Evolutionary conservation across 2,113 vertebrate species (phyloP).

Genomic region (Tachycineta bicolor): DNA sequence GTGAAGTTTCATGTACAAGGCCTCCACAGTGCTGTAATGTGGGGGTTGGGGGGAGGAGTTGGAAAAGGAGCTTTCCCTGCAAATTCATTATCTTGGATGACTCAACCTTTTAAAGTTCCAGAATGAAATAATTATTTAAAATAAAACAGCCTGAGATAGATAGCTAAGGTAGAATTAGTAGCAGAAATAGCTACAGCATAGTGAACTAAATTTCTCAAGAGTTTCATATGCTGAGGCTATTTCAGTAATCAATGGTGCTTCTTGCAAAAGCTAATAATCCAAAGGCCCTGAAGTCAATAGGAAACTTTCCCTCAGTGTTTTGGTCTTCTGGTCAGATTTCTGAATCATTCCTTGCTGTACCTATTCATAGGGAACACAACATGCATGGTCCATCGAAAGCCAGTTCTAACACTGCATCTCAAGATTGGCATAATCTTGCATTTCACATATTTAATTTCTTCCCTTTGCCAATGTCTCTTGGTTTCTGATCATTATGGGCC

Average conservation of each 20-base stretch:
- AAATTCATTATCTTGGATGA: not conserved
- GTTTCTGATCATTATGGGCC: not conserved
- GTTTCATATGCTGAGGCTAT: not conserved
- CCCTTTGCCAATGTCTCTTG: not conserved
- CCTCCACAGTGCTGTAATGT: not conserved
- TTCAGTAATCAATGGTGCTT: not conserved
- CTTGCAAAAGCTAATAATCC: not conserved
- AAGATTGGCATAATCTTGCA: not conserved
- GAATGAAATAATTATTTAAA: constrained; percentile 21
- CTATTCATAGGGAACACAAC: not conserved
- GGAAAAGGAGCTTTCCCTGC: constrained; percentile 10
- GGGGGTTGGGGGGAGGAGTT: not conserved
- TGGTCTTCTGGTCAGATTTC: not conserved
- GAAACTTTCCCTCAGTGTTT: not conserved
- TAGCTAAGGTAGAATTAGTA: not conserved
- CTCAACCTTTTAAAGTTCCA: constrained; percentile 28
- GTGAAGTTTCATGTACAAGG: not conserved
- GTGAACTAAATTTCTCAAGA: not conserved
- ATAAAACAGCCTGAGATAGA: not conserved
- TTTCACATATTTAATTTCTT: not conserved
- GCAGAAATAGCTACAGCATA: not conserved
- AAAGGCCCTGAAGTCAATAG: not conserved
- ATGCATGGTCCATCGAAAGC: not conserved
- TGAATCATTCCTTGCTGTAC: not conserved
- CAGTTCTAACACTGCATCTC: not conserved